Conservation (phyloP, 2,797 vertebrate genomes). For the Leptatherina wallacei region DNA sequence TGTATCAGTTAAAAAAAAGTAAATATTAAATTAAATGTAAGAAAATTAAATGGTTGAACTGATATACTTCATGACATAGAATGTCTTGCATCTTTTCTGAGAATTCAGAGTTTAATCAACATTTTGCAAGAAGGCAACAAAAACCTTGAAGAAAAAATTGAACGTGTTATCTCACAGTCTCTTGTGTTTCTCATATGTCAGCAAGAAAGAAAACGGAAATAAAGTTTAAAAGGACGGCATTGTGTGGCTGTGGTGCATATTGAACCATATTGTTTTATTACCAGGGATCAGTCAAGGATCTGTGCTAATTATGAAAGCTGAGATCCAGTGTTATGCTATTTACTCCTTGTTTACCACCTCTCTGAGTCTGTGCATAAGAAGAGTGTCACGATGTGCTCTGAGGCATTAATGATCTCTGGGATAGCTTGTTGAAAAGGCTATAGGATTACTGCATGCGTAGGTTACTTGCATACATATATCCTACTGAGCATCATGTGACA, state of each 20-base stretch:
- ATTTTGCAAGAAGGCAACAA: background rate
- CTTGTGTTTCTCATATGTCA: background rate
- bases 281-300: conserved; percentile 26
- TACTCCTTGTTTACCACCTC: conserved; percentile 55
- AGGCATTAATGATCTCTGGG: conserved; percentile 32
- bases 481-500: conserved; percentile 45
- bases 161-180: background rate
- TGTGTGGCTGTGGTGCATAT: background rate
- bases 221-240: conserved; percentile 19
- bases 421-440: conserved; percentile 34
- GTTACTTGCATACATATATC: conserved; percentile 42
- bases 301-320: conserved; percentile 57
- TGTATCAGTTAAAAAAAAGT: too few relatives aligned
- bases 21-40: too few relatives aligned
- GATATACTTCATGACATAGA: background rate
- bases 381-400: conserved; percentile 31
- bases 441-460: conserved; percentile 47
- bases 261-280: conserved; percentile 25
- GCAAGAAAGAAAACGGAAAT: background rate
- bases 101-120: background rate
- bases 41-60: too few relatives aligned
- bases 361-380: conserved; percentile 31
- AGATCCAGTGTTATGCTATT: conserved; percentile 25
- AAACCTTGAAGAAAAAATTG: background rate
- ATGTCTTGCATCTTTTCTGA: background rate